Conservation (phyloP, 2,797 vertebrate species). For the Smutsia gigantea region DNA sequence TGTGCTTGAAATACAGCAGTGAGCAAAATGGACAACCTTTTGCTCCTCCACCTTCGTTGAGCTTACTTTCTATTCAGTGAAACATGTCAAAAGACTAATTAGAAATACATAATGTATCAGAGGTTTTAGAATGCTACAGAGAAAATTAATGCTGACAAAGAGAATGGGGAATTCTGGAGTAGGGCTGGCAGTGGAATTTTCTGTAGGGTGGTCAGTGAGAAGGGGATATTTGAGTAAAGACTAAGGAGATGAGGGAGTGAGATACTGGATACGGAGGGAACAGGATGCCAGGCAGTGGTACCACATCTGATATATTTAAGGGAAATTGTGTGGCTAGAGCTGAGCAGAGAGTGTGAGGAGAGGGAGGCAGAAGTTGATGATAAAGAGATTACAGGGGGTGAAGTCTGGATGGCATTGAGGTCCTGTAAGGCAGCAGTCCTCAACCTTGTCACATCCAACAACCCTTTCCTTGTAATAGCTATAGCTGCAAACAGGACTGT, state of each 20-base stretch:
- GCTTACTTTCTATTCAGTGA: neutral
- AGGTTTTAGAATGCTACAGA: neutral
- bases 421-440: neutral
- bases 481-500: neutral
- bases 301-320: neutral
- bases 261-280: neutral
- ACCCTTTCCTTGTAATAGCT: neutral
- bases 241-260: neutral
- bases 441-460: neutral
- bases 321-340: neutral
- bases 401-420: neutral
- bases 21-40: neutral
- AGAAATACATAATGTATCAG: neutral
- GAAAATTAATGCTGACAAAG: neutral
- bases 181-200: neutral
- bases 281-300: neutral
- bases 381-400: neutral
- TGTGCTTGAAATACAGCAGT: neutral
- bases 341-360: neutral
- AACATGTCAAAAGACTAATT: neutral
- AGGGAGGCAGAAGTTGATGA: neutral
- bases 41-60: neutral
- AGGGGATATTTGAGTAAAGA: neutral
- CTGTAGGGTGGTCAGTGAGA: neutral
- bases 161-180: neutral